Base-by-base conservation (phyloP, 2,797 vertebrate genomes). In the Acipenser oxyrinchus region DNA sequence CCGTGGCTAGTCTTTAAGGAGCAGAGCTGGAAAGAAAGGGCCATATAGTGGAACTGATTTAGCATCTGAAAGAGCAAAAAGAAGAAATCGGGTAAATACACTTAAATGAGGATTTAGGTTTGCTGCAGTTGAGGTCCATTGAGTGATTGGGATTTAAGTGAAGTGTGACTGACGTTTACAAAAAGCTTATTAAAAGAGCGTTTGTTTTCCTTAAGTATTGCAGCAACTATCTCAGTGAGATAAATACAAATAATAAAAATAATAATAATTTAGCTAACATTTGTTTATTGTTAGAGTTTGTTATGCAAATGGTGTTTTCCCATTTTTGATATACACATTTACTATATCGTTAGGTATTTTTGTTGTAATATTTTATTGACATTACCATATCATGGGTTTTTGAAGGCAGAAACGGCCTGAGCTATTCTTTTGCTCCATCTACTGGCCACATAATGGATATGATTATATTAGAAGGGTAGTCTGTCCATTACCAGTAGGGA, bases 61-160 rank as follows among this genome's bases (percentile, higher is more conserved):
- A 87, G 88, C 89, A 90, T 90, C 87, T 90, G 88, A 90, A 90
- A 90, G 87, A 85, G 53, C 13, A 23, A 62, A 62, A 84, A 85
- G 86, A 87, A 78, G 84, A 72, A 83, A 84, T 82, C 78, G 78
- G 86, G 86, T 87, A 89, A 90, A 90, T 87, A 87, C 89, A 89
- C 86, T 89, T 89, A 88, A 90, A 89, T 81, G 86, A 88, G 89
- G 89, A 88, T 88, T 89, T 90, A 85, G 85, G 85, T 86, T 88
- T 88, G 77, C 86, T 90, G 84, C 85, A 73, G 85, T 83, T 48
- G 86, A 81, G 88, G 85, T 79, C 82, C 88, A 90, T 90, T 89
- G 84, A 87, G 74, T 90, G 89, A 90, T 90, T 90, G 87, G 88
- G 88, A 90, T 89, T 89, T 87, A 81, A 86, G 85, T 83, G 78